phyloP scores from a whole-genome alignment of 2,888 invertebrate genomes.

The Orthosia cruda region DNA sequence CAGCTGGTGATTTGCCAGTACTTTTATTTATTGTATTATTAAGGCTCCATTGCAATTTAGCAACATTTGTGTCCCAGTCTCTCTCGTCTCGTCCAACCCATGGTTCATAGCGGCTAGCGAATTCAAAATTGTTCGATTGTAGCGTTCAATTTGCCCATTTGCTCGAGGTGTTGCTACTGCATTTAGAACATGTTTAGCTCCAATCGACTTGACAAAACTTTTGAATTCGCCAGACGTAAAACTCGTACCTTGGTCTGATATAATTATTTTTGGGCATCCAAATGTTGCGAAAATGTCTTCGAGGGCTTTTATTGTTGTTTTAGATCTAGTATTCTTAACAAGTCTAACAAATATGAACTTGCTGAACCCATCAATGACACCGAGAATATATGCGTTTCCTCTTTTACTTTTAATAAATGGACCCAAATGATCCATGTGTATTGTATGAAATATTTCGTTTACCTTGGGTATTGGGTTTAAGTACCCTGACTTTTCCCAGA shows the following conservation, averaged over 20 bases:
- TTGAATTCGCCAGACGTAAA: conserved; percentile 12
- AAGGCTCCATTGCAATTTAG: not conserved
- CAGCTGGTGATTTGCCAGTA: conserved; percentile 5
- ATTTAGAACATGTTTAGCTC: conserved; percentile 10
- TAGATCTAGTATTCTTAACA: conserved; percentile 9
- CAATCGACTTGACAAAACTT: not conserved
- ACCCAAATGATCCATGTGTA: conserved; percentile 11
- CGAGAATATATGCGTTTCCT: conserved; percentile 2
- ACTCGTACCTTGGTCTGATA: conserved; percentile 15
- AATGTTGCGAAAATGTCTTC: conserved; percentile 13
- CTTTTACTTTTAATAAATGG: conserved; percentile 1
- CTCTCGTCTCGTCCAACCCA: not conserved
- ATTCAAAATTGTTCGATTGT: conserved; percentile 28
- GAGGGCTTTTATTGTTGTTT: conserved; percentile 7
- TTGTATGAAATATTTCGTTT: no score
- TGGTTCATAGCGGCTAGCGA: conserved; percentile 14
- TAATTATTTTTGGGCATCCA: conserved; percentile 9
- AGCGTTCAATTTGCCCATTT: conserved; percentile 19
- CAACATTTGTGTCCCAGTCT: not conserved
- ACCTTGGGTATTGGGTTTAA: no score
- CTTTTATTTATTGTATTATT: not conserved
- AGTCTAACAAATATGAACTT: conserved; percentile 19
- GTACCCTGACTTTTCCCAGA: no score
- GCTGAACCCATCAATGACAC: conserved; percentile 11
- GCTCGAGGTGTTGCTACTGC: not conserved